Evolutionary conservation across 2,113 vertebrate genomes (phyloP).

Genomic region (Urocynchramus pylzowi): DNA sequence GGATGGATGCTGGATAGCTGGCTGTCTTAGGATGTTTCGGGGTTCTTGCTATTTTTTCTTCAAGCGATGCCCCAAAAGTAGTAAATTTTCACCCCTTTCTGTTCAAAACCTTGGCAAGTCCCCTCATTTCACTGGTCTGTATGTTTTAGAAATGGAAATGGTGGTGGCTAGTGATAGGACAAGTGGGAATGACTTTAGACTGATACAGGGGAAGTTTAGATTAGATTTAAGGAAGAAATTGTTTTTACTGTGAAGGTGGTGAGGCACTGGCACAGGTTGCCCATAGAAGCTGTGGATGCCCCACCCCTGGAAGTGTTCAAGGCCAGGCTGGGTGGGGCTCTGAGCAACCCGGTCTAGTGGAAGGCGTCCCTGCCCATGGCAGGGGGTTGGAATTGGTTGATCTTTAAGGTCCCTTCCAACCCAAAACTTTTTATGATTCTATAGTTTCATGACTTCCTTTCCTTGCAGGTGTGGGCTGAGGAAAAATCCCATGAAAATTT

Average conservation of each 20-base stretch:
- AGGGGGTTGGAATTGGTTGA: background rate
- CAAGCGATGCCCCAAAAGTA: background rate
- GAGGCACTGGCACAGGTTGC: background rate
- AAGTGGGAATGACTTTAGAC: background rate
- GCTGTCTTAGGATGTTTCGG: background rate
- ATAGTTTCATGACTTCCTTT: background rate
- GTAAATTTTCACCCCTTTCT: background rate
- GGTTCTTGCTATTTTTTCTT: background rate
- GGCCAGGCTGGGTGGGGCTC: background rate
- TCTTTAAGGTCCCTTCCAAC: background rate
- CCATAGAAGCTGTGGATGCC: background rate
- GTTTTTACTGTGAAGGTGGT: background rate
- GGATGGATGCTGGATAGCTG: background rate
- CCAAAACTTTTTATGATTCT: background rate
- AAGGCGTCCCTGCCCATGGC: background rate
- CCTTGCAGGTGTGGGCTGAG: background rate
- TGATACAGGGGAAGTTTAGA: background rate
- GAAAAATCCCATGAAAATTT: background rate
- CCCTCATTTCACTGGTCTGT: background rate
- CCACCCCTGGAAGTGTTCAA: background rate
- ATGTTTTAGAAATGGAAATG: background rate
- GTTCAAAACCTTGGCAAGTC: background rate
- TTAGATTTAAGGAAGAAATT: background rate
- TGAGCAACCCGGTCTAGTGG: background rate
- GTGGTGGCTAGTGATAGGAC: background rate